Base-by-base conservation (phyloP, 2,888 invertebrate species). In the Mesochorus sp. region DNA sequence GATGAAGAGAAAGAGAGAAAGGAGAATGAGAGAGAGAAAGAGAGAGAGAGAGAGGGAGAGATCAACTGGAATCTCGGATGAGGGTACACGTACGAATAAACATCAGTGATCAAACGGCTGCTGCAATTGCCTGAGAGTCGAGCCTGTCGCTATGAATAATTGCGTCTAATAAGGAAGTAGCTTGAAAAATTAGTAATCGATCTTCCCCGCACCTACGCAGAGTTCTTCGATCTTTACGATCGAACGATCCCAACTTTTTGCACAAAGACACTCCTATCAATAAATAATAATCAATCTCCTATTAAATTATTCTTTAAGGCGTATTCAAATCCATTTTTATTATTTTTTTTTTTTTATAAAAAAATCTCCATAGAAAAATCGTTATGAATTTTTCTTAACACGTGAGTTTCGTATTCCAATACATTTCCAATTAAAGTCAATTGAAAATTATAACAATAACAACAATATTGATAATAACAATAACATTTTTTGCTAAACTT, bases 121-220 rank as follows among this genome's bases (percentile, higher is more conserved):
- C 53, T 39, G 19, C 31, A 57, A 73, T 68, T 70, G 68, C 77
- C 73, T 57, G 73, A 68, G 68, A 73, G 73, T 55, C 72, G 71
- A 39, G 37, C 68, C 37, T 26, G 55, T 37, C 55, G 37, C 77
- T 51, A 70, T 78, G 68, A 78, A 78, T 78, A 74, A 78, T 78
- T 70, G 55, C 57, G 64, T 73, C 68, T 59, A 78, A 78, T 78
- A 78, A 78, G 77, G 77, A 78, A 78, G 64, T 78, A 39, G 55
- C 64, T 42, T 57, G 57, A 74, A 70, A 78, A 78, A 78, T 77
- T 28, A 26, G 68, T 59, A 70, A 78, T 74, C 73, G 73, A 78
- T 78, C 68, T 73, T 68, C 59, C 51, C 39, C 66, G 19, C 67
- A 49, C 73, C 73, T 42, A 74, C 68, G 73, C 61, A 61, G 47